Percentiles rank a stretch among this genome's conserved stretches.
These are phyloP conservation scores for Thecocarcelia acutangulata DNA, from an alignment of 2,888 invertebrate species.

Conservation along the genomic window DNA sequence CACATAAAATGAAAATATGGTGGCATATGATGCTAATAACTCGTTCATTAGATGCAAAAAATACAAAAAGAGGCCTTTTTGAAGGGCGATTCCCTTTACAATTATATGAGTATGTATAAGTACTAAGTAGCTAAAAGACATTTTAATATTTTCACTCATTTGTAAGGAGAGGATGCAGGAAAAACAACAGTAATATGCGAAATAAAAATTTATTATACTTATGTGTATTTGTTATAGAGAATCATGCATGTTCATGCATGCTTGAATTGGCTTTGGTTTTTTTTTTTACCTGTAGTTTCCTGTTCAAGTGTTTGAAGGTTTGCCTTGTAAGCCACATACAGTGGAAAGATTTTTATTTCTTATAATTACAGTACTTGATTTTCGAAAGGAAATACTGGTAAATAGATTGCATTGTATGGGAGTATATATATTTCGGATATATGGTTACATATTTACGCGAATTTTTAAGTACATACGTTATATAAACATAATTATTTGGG, in stretches of 20 bases:
- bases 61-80: not conserved
- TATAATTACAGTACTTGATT: too few relatives aligned
- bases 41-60: too few relatives aligned
- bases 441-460: not conserved
- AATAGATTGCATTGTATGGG: too few relatives aligned
- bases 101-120: not conserved
- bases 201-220: conserved; percentile 41
- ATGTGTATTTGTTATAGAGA: conserved; percentile 8
- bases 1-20: too few relatives aligned
- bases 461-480: too few relatives aligned
- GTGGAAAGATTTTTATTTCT: not conserved
- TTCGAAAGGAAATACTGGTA: too few relatives aligned
- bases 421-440: not conserved
- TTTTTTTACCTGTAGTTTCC: conserved; percentile 4
- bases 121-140: not conserved
- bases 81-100: too few relatives aligned
- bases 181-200: not conserved
- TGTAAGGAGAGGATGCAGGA: conserved; percentile 38
- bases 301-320: conserved; percentile 41
- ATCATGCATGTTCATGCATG: conserved; percentile 47
- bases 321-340: conserved; percentile 32
- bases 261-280: conserved; percentile 23
- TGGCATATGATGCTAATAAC: too few relatives aligned
- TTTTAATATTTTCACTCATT: conserved; percentile 40
- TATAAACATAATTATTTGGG: not conserved